Evolutionary conservation across 2,888 invertebrate genomes (phyloP).

Genomic region (Conistra vaccinii): DNA sequence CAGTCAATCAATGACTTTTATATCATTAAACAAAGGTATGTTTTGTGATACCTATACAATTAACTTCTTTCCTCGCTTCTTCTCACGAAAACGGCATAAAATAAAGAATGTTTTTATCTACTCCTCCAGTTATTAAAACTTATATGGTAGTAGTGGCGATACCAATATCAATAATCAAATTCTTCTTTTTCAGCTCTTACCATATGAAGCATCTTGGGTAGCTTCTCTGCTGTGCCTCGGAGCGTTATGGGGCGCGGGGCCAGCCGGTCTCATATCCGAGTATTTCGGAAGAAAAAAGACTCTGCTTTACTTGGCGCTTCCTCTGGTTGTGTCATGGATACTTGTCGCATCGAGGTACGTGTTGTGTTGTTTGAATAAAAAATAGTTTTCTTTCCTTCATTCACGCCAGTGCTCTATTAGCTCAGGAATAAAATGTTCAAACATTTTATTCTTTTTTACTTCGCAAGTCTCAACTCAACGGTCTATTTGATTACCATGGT

Average conservation of each 20-base stretch:
- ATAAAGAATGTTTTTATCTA: not conserved
- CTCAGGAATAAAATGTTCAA: no score
- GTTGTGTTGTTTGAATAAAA: not conserved
- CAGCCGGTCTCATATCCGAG: conserved; percentile 89
- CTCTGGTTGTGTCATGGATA: conserved; percentile 90
- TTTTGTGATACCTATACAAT: not conserved
- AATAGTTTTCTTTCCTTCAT: no score
- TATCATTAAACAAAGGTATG: not conserved
- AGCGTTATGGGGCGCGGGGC: conserved; percentile 89
- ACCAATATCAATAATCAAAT: not conserved
- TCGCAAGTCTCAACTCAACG: no score
- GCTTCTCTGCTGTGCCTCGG: conserved; percentile 90
- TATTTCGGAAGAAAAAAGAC: conserved; percentile 90
- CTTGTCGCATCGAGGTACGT: conserved; percentile 90
- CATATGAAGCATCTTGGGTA: conserved; percentile 88
- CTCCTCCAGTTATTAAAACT: no score
- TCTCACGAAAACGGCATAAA: not conserved
- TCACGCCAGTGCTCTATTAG: not conserved
- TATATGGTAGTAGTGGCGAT: not conserved
- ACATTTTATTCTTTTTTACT: no score
- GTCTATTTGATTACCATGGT: no score
- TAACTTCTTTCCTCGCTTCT: not conserved
- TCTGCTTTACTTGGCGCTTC: conserved; percentile 88
- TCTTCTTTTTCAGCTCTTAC: conserved; percentile 68
- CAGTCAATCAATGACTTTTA: not conserved